A percentile compares a stretch with the other conserved stretches of the same genome.
These are phyloP conservation scores for Erpornis zantholeuca DNA, from an alignment of 2,113 vertebrate species.

Conservation along the genomic window DNA sequence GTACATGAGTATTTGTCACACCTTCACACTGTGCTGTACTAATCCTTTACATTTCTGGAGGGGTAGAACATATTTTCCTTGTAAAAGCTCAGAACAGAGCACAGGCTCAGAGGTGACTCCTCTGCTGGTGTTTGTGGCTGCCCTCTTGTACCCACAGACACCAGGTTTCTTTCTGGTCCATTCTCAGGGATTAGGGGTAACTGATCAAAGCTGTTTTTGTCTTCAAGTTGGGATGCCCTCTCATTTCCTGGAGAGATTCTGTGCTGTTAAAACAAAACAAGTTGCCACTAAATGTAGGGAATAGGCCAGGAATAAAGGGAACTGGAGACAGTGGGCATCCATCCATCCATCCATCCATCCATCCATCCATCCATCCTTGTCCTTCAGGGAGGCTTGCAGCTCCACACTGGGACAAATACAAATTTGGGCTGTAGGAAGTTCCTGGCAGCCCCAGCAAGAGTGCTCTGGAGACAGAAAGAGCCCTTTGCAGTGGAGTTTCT, in stretches of 20 bases:
- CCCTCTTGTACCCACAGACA: background rate
- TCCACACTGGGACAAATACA: rapidly evolving
- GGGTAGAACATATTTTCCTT: background rate
- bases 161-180: rapidly evolving
- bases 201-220: background rate
- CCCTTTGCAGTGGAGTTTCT: background rate
- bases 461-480: background rate
- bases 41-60: background rate
- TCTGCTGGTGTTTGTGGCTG: background rate
- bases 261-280: background rate
- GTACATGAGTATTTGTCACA: rapidly evolving
- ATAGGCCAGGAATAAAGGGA: background rate
- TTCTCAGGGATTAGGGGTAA: background rate
- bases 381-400: background rate
- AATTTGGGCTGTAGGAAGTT: background rate
- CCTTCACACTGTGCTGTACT: background rate
- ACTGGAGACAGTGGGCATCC: background rate
- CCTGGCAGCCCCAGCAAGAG: background rate
- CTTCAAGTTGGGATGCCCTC: background rate
- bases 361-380: background rate
- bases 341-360: background rate
- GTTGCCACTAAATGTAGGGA: background rate
- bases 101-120: background rate
- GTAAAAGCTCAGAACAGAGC: background rate
- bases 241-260: background rate